Base-by-base conservation (phyloP, 53 echinoderm and acorn worm species). In the Antedon mediterranea region DNA sequence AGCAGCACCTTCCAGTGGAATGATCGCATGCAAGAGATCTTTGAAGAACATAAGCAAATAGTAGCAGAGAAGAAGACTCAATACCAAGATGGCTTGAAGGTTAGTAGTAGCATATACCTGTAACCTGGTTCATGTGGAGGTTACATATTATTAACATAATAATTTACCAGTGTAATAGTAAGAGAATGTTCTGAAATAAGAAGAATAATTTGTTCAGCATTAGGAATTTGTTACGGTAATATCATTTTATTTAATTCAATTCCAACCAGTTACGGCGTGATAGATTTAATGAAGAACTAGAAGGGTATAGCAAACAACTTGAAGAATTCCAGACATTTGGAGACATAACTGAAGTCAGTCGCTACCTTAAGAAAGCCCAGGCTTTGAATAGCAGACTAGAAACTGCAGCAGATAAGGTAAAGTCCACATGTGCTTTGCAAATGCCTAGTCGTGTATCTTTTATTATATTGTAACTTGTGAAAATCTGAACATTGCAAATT, bases 1-100 rank as follows among this genome's bases (percentile, higher is more conserved):
- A 95, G 91, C 86, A 95, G 97, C 78, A 89, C 97, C 43, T 95
- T 95, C 80, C 97, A 95, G 81, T 95, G 97, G 97, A 93, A 95
- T 73, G 97, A 88, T 73, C 89, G 97, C 30, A 92, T 95, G 92
- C 97, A 92, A 26, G 97, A 95, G 84, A 95, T 95, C 71, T 95
- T 95, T 75, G 43, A 77, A n/a, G 97, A 95, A 70, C 92, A 95
- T 74, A 87, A 80, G 71, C 89, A 92, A 79, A 95, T 95, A 72
- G 84, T 92, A 71, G 82, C 84, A 8, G 97, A 95, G 77, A 95
- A 95, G 86, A 85, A 85, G 31, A 30, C 75, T 13, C 97, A 95
- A 34, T 95, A 95, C 76, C 91, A 95, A 73, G 92, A 95, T 18
- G 97, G 97, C 23, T 84, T 95, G 18, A 92, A 89, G 91, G 97